Conservation (phyloP, 2,113 vertebrate genomes). For the Picathartes gymnocephalus region DNA sequence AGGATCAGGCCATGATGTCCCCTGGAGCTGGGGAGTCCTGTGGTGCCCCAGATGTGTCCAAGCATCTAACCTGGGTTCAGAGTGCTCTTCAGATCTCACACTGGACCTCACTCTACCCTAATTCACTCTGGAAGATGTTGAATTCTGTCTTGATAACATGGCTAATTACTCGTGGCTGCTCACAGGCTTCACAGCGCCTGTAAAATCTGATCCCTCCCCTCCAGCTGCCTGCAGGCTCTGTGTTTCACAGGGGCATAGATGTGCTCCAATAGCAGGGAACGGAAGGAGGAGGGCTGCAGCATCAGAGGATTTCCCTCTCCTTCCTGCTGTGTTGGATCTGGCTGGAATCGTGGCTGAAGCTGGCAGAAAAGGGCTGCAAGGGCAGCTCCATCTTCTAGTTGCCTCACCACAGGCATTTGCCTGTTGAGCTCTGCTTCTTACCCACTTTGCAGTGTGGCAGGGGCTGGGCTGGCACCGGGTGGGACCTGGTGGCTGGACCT, state of each 20-base stretch:
- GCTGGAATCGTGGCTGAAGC: rapidly evolving
- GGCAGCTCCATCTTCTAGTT: background rate
- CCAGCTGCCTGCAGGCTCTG: background rate
- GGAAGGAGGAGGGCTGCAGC: background rate
- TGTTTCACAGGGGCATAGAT: background rate
- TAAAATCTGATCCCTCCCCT: background rate
- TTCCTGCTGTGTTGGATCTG: background rate
- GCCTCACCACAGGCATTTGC: background rate
- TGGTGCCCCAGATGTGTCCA: background rate
- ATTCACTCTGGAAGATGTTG: background rate
- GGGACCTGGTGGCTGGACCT: background rate
- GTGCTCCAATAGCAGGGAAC: background rate
- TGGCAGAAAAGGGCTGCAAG: background rate
- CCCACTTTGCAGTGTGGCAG: background rate
- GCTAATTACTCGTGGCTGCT: background rate
- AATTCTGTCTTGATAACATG: background rate
- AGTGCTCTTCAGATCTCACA: background rate
- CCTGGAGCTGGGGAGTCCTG: background rate
- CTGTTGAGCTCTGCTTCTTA: background rate
- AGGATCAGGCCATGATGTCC: background rate
- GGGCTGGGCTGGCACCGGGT: background rate
- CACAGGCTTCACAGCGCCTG: background rate
- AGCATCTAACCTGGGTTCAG: background rate
- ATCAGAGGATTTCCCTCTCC: background rate
- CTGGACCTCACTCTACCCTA: background rate